A percentile compares a stretch with the other conserved stretches of the same genome.
These are phyloP conservation scores for Hippotragus niger DNA, from an alignment of 2,113 vertebrate species.

Conservation along the genomic window DNA sequence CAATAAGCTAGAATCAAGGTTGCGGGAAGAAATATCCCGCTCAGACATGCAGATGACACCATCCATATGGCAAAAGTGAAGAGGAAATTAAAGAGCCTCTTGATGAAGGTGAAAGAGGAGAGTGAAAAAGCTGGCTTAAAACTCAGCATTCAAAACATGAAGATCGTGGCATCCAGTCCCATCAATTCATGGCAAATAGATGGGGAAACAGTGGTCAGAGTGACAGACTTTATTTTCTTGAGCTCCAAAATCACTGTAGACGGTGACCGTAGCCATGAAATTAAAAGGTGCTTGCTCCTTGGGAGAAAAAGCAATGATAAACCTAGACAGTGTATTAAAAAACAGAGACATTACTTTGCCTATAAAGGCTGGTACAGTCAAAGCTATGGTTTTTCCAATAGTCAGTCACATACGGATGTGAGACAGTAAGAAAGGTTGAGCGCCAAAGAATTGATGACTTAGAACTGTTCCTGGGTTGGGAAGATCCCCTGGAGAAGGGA, in stretches of 20 bases:
- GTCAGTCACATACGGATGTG: not conserved
- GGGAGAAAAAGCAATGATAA: not conserved
- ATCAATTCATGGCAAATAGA: not conserved
- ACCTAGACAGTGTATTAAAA: not conserved
- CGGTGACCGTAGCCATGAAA: rapidly evolving
- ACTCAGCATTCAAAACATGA: not conserved
- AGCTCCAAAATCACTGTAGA: not conserved
- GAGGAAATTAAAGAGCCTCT: not conserved
- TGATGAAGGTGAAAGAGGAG: not conserved
- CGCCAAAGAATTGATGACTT: not conserved
- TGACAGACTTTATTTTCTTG: not conserved
- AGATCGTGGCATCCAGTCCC: not conserved
- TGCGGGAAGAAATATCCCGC: not conserved
- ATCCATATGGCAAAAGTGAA: not conserved
- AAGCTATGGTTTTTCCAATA: not conserved
- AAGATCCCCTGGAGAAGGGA: not conserved
- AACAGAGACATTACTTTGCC: not conserved
- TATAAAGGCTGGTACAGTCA: not conserved
- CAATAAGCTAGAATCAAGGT: not conserved
- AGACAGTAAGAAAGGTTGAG: not conserved
- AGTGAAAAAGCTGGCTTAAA: not conserved
- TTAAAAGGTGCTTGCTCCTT: not conserved
- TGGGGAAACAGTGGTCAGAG: not conserved
- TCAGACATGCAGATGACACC: not conserved
- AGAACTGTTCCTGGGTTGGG: not conserved